Base-by-base conservation (phyloP, 2,888 invertebrate genomes). In the Carabus problematicus region DNA sequence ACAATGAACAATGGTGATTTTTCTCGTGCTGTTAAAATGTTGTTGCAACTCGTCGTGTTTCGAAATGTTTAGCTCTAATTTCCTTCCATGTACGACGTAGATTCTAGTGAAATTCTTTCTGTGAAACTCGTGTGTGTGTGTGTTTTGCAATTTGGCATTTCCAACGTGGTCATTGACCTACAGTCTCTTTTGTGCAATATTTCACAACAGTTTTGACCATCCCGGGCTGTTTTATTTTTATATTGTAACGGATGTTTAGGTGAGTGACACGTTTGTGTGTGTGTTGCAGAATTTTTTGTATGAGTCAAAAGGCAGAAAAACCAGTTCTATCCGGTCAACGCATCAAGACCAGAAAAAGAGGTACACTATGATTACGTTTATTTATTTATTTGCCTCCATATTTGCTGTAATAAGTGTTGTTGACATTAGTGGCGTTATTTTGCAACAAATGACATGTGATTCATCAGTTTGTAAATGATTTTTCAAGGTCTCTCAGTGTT, bases 301-400 rank as follows among this genome's bases (percentile, higher is more conserved):
- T 97, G 97, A 97, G 95, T 97, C 97, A 97, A 90, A 97, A 97
- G 94, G 94, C 91, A 91, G 97, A 97, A 95, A 96, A 97, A 94
- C 97, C 97, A 92, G 93, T 96, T 91, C 89, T 97, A 91, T 96
- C 96, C 92, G 97, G 97, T 94, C 97, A 97, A 91, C 96, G 97
- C 90, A 97, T 97, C 91, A 97, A 97, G 95, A 97, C 97, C 94
- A 94, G 97, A 92, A 97, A 97, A 94, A 96, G 97, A 96, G 95
- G 95, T 95, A 85, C 52, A 19, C n/a, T n/a, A n/a, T n/a, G n/a
- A n/a, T n/a, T n/a, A n/a, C 6, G 29, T 29, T 29, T 29, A 6
- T 29, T 29, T 29, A 6, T 29, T 29, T 29, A 6, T 29, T 29
- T 29, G 29, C 6, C 29, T 29, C 3, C n/a, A n/a, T n/a, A n/a